These are phyloP conservation scores for Plectropomus leopardus DNA, from an alignment of 2,113 vertebrate genomes.

Conservation along the genomic window DNA sequence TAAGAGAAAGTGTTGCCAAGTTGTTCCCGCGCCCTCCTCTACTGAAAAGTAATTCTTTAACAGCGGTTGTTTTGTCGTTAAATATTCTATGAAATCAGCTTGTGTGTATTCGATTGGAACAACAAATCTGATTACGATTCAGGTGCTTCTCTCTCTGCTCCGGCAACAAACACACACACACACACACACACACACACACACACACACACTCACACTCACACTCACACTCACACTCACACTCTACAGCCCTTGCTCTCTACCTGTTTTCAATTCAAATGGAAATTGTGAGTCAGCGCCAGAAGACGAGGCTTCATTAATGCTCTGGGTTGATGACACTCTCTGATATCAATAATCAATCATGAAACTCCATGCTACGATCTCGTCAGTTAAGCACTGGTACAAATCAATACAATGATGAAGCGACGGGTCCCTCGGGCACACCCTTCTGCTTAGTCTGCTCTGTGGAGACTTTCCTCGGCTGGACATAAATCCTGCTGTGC, in stretches of 20 bases:
- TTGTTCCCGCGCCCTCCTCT: constrained; percentile 22
- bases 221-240: constrained; percentile 21
- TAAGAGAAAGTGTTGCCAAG: constrained; percentile 26
- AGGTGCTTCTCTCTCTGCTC: constrained; percentile 42
- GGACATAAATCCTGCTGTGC: constrained; percentile 32
- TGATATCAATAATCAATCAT: constrained; percentile 75
- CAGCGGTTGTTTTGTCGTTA: constrained; percentile 46
- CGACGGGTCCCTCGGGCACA: constrained; percentile 40
- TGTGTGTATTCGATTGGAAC: constrained; percentile 52
- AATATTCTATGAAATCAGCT: constrained; percentile 64
- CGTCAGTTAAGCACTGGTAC: constrained; percentile 52
- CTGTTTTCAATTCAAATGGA: constrained; percentile 42
- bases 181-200: neutral
- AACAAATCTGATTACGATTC: constrained; percentile 64
- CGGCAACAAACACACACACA: constrained; percentile 6
- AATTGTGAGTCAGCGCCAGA: constrained; percentile 12
- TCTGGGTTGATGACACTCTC: constrained; percentile 36
- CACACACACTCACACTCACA: constrained; percentile 19
- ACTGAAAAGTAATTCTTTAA: constrained; percentile 49
- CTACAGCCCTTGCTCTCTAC: constrained; percentile 36
- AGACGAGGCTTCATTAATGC: constrained; percentile 52
- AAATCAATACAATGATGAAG: constrained; percentile 73
- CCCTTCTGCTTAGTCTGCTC: constrained; percentile 45
- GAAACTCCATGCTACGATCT: constrained; percentile 37
- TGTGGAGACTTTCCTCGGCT: constrained; percentile 26